Evolutionary conservation across 2,113 vertebrate species (phyloP).

Genomic region (Pimephales promelas): DNA sequence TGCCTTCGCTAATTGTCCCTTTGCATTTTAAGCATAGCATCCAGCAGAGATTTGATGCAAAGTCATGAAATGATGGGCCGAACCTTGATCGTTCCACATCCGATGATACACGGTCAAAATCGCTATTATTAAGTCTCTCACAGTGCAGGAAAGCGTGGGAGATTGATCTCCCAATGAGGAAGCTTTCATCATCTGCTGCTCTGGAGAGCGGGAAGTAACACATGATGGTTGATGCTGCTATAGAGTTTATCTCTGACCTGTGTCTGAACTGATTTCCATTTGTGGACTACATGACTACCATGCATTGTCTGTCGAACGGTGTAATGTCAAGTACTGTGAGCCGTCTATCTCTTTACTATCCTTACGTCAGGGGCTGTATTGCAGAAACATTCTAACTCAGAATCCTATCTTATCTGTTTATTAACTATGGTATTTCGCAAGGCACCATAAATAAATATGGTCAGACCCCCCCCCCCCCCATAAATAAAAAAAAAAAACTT

Average conservation of each 20-base stretch:
- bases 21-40: slow-evolving; percentile 6
- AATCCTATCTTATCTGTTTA: neutral
- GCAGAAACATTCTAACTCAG: neutral
- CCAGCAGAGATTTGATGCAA: neutral
- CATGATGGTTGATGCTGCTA: slow-evolving; percentile 1
- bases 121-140: neutral
- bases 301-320: neutral
- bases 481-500: too few species aligned
- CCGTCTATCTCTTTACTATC: neutral
- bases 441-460: too few species aligned
- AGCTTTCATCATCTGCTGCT: neutral
- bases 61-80: neutral
- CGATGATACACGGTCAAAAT: neutral
- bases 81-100: neutral
- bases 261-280: neutral
- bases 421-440: neutral
- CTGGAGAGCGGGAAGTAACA: neutral
- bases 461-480: too few species aligned
- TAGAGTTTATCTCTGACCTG: neutral
- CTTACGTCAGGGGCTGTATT: neutral
- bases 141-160: neutral
- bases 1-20: slow-evolving; percentile 5
- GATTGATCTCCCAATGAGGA: neutral
- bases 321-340: neutral
- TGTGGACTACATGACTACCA: neutral